These are phyloP conservation scores for Pristionchus fissidentatus DNA, from an alignment of 2,888 invertebrate species.

Conservation along the genomic window DNA sequence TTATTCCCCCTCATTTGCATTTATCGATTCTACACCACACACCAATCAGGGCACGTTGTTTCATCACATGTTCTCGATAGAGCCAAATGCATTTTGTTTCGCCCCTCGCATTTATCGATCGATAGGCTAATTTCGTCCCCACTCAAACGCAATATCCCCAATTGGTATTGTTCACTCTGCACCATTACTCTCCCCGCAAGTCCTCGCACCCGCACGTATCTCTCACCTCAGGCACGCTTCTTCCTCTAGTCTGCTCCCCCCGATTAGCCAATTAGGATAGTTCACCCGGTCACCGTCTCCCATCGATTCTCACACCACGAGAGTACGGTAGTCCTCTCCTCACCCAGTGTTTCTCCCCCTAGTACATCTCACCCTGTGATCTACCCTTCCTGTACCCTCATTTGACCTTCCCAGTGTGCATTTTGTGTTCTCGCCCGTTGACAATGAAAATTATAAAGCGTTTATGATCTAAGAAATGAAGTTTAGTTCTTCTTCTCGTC, in stretches of 20 bases:
- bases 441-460: slow-evolving; percentile 1
- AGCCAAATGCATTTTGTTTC: slow-evolving; percentile 37
- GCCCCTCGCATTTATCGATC: slow-evolving; percentile 8
- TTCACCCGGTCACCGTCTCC: slow-evolving; percentile 39
- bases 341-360: slow-evolving; percentile 9
- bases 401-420: slow-evolving; percentile 23
- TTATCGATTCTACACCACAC: slow-evolving; percentile 24
- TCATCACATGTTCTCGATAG: slow-evolving; percentile 16
- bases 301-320: slow-evolving; percentile 19
- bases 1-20: slow-evolving; percentile 28
- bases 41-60: neutral
- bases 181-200: neutral
- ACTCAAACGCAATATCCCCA: slow-evolving; percentile 11
- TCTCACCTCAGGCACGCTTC: slow-evolving; percentile 39
- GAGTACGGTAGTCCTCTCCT: slow-evolving; percentile 16
- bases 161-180: slow-evolving; percentile 40
- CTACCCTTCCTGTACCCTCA: slow-evolving; percentile 31
- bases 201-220: slow-evolving; percentile 4
- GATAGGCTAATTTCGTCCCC: slow-evolving; percentile 12
- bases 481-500: slow-evolving; percentile 28
- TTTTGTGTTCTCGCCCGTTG: neutral
- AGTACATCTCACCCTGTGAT: slow-evolving; percentile 37
- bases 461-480: neutral
- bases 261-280: slow-evolving; percentile 5
- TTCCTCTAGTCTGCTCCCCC: slow-evolving; percentile 4